Percentiles rank a stretch among this genome's conserved stretches.
These are phyloP conservation scores for Brenthis daphne DNA, from an alignment of 2,888 invertebrate species.

Conservation along the genomic window DNA sequence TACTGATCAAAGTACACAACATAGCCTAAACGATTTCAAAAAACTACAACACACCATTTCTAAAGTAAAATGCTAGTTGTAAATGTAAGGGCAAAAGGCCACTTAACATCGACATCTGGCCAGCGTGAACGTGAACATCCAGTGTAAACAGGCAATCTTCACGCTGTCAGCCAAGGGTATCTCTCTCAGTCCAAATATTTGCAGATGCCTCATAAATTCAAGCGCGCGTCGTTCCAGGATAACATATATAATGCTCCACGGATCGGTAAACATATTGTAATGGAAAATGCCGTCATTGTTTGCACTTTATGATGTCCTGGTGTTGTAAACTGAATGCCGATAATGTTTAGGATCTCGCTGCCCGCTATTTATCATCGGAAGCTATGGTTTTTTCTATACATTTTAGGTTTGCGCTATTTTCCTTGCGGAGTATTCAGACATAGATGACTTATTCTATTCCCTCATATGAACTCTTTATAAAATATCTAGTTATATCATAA, in stretches of 20 bases:
- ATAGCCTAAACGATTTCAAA: too few relatives aligned
- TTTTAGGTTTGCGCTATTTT: not conserved
- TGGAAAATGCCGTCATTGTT: constrained; percentile 82
- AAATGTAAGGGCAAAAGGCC: not conserved
- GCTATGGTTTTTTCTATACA: constrained; percentile 6
- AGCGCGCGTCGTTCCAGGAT: constrained; percentile 73
- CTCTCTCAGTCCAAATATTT: constrained; percentile 79
- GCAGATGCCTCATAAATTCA: constrained; percentile 78
- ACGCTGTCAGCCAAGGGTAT: constrained; percentile 74
- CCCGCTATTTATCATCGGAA: constrained; percentile 42
- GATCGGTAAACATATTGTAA: constrained; percentile 83
- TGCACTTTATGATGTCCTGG: constrained; percentile 80
- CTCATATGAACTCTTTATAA: too few relatives aligned
- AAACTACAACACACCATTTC: too few relatives aligned
- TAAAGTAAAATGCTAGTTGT: not conserved
- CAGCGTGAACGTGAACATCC: constrained; percentile 26
- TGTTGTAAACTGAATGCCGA: constrained; percentile 65
- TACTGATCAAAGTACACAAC: too few relatives aligned
- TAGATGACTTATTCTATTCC: too few relatives aligned
- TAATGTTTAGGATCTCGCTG: constrained; percentile 30
- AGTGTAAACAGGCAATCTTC: constrained; percentile 69
- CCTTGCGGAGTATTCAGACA: not conserved
- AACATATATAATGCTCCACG: constrained; percentile 80
- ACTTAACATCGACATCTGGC: constrained; percentile 1
- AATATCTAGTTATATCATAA: too few relatives aligned